Evolutionary conservation across 2,797 vertebrate genomes (phyloP).

Genomic region (Nothura maculosa): DNA sequence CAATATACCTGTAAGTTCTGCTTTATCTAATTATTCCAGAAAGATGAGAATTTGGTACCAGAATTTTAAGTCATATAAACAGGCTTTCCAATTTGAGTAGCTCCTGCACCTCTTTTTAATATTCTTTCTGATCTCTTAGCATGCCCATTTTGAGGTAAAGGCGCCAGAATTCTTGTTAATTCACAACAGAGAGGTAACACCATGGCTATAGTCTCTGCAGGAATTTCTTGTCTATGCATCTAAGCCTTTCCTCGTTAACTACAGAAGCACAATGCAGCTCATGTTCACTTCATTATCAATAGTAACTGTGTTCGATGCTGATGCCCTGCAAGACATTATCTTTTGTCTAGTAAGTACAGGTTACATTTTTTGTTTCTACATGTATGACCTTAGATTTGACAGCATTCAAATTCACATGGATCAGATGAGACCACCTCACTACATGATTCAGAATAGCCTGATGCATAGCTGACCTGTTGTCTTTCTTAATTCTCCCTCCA

Average conservation of each 20-base stretch:
- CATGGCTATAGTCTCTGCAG: rapidly evolving
- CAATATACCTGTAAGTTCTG: background rate
- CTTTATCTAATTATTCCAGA: background rate
- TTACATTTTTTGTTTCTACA: background rate
- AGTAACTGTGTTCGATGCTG: background rate
- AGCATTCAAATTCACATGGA: background rate
- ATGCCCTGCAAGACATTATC: background rate
- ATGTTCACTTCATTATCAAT: background rate
- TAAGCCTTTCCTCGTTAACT: background rate
- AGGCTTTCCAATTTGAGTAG: background rate
- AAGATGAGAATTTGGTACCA: background rate
- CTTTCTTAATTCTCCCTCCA: background rate
- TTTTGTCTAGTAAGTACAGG: background rate
- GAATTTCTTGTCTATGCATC: background rate
- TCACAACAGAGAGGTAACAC: background rate
- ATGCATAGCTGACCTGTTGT: background rate
- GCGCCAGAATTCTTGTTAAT: background rate
- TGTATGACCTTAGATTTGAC: background rate
- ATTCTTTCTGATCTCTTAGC: background rate
- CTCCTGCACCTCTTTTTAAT: background rate
- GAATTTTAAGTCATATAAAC: background rate
- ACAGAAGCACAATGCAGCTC: background rate
- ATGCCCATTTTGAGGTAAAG: background rate
- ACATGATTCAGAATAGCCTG: background rate
- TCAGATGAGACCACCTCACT: background rate